Conservation (phyloP, 2,113 vertebrate genomes). For the Piprites chloris region DNA sequence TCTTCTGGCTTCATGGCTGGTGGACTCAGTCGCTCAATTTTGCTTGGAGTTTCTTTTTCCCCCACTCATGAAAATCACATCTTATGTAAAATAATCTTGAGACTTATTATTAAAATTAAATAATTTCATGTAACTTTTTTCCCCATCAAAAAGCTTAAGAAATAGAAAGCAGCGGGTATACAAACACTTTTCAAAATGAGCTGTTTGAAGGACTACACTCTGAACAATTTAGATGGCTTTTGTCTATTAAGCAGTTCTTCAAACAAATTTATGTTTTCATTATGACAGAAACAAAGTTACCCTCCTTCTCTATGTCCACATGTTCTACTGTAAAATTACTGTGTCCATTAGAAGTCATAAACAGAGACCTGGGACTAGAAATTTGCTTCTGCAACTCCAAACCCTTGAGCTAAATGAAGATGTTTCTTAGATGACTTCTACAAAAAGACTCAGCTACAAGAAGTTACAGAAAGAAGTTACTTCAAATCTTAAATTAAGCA, state of each 20-base stretch:
- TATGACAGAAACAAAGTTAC: neutral
- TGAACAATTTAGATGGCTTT: neutral
- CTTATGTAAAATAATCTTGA: neutral
- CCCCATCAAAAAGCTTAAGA: neutral
- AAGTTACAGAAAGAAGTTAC: neutral
- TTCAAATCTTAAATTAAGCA: neutral
- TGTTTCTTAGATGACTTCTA: neutral
- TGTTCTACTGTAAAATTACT: neutral
- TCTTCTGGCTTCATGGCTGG: neutral
- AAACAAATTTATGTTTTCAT: neutral
- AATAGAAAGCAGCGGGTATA: neutral
- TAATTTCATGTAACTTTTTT: neutral
- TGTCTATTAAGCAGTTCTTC: neutral
- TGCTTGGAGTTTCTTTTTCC: neutral
- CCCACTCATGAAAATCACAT: neutral
- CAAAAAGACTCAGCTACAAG: neutral
- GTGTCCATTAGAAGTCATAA: neutral
- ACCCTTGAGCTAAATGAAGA: neutral
- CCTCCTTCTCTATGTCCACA: neutral
- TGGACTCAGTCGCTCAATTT: neutral
- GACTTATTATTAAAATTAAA: neutral
- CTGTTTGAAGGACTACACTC: neutral
- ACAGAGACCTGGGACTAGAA: neutral
- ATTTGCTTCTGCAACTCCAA: neutral
- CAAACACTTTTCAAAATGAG: neutral